Base-by-base conservation (phyloP, 2,113 vertebrate species). In the Calidris pygmaea region DNA sequence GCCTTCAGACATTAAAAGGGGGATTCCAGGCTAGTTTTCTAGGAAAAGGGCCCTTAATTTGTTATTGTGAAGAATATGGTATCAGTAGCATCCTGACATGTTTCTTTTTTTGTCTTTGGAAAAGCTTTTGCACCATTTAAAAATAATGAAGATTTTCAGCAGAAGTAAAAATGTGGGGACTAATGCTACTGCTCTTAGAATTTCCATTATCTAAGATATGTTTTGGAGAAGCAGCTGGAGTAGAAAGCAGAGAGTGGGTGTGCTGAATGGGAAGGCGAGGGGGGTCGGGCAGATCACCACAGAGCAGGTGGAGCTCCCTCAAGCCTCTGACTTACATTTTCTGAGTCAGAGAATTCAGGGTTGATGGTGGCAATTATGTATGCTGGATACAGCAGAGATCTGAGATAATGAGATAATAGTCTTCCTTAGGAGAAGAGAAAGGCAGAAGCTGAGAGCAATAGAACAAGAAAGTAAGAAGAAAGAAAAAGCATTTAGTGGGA, bases 401-500 rank as follows among this genome's bases (percentile, higher is more conserved):
- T 63, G 55, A 90, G 91, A 78, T 87, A 53, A 91, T 50, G 72
- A 92, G 58, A 83, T 92, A 87, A 89, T 91, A 37, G 45, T 53
- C 60, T 78, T 78, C 47, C 47, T 74, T 94, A 66, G 29, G 48
- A 63, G 76, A 85, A 89, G 41, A 39, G 29, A 78, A 96, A 93
- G 87, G 78, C 55, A 70, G 27, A 67, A 87, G 85, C 81, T 94
- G 75, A 87, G 71, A 94, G 84, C 74, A 82, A 82, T 1, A 87
- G 80, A 76, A 82, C 63, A 82, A 66, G 59, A 84, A 79, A 73
- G 43, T 59, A 93, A 85, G 75, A 93, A 82, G 90, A 93, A 90
- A 81, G 43, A 39, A 81, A 96, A 93, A 85, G 43, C 60, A 95
- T 65, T 29, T 77, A 72, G 74, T 91, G 74, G 80, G 93, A 91